Evolutionary conservation across 2,113 vertebrate species (phyloP), one percentile per base, ranked within the genome.

Genomic region (Rhabdomys dilectus): DNA sequence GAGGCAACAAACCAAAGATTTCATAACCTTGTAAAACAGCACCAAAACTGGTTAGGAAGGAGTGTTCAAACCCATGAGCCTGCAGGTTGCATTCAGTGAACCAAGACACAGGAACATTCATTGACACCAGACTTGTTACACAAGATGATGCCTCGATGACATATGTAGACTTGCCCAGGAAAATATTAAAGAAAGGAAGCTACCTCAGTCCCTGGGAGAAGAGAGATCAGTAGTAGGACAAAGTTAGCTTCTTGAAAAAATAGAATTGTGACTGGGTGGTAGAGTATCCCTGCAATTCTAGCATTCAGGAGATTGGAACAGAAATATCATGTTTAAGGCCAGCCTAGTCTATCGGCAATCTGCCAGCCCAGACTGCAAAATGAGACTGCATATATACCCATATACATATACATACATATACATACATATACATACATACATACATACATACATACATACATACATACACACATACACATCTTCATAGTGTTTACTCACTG

Each of bases 151-250:
- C 64, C 29, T 31, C 60, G 60, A 60, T 76, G 92, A 21, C n/a
- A 39, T 42, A 51, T 78, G 91, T 45, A 75, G 26, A 17, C 26
- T 2, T 22, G 16, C 66, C 64, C 53, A n/a, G 53, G 21, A 70
- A 89, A 89, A 91, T 73, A 64, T 73, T 51, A 70, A 48, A 75
- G 34, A 86, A 62, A 68, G 12, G n/a, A 73, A 1, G 9, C 9
- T 29, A 3, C 48, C 34, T 92, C 45, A 19, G 13, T 21, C 21
- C 12, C 48, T 13, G 34, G 13, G 3, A 24, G 22, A 56, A 51
- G 16, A 24, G 29, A 7, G 1, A 22, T 8, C 56, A 7, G 4
- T 21, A 58, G 0, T 0, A 0, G 36, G 48, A 0, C 0, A 1
- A 56, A 34, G 22, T 81, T 7, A 45, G 24, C 31, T 77, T 91